These are phyloP conservation scores for Thomomys bottae DNA, from an alignment of 2,113 vertebrate genomes.

Conservation along the genomic window DNA sequence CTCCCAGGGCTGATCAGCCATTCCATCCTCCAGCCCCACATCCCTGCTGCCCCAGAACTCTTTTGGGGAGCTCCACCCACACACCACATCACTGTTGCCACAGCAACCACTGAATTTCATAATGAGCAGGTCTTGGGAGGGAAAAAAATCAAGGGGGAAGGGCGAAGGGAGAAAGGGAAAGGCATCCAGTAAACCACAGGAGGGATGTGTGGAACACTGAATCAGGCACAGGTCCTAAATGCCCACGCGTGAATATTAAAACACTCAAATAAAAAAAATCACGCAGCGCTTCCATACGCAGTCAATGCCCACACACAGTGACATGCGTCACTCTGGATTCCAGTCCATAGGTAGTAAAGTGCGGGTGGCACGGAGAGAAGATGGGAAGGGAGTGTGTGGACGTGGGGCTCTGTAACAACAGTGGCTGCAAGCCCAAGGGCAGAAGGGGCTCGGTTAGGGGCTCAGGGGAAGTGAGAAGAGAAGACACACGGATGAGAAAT, in stretches of 20 bases:
- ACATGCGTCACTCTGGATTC: too few relatives aligned
- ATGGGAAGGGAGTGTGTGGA: too few relatives aligned
- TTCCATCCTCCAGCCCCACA: not conserved
- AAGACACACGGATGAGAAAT: not conserved
- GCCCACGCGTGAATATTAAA: not conserved
- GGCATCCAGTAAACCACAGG: not conserved
- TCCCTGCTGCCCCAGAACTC: slow-evolving; percentile 37
- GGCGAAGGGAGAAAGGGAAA: not conserved
- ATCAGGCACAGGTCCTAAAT: not conserved
- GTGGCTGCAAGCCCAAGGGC: not conserved
- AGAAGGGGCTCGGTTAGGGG: not conserved
- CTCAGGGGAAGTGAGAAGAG: not conserved
- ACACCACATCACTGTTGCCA: slow-evolving; percentile 65
- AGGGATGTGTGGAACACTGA: not conserved
- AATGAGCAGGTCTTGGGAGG: slow-evolving; percentile 34
- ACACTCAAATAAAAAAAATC: not conserved
- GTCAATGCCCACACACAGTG: too few relatives aligned
- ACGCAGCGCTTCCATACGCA: not conserved
- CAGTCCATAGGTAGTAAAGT: too few relatives aligned
- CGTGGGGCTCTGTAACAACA: too few relatives aligned
- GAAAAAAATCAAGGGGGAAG: too few relatives aligned
- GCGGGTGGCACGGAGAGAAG: too few relatives aligned
- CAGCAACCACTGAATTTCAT: slow-evolving; percentile 66
- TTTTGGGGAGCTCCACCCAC: slow-evolving; percentile 53
- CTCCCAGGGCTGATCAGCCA: not conserved